Base-by-base conservation (phyloP, 2,888 invertebrate genomes). In the Smittia aterrima region DNA sequence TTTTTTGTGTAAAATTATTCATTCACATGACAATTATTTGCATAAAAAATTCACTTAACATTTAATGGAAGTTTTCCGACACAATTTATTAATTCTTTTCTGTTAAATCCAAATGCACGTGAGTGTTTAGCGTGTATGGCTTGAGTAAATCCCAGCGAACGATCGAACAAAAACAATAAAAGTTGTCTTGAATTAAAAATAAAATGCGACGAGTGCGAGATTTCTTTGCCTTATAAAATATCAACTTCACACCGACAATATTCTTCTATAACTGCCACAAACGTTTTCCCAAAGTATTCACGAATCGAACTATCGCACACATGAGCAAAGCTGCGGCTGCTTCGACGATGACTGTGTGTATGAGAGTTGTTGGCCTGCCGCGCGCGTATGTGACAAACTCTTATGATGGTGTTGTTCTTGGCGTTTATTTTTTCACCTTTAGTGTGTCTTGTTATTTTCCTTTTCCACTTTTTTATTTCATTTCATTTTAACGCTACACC, bases 161-260 rank as follows among this genome's bases (percentile, higher is more conserved):
- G n/a, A n/a, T n/a, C n/a, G 32, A 32, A 32, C 32, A 32, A 32
- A 32, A 32, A 32, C 32, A 32, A 32, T 9, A 58, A 58, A 20
- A 58, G 18, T 18, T 22, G 58, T n/a, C 16, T 18, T 22, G n/a
- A 18, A 20, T 18, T 20, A 58, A 58, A 58, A 20, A 58, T 58
- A 58, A 18, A 58, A 58, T 58, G 58, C 58, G 58, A 18, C 53
- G 53, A 47, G 53, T 16, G 58, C 18, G 58, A 22, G 47, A 47
- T 47, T 47, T 47, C 47, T 58, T 58, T 53, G 22, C 64, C 64
- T 16, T 64, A 64, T 64, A 27, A 27, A 64, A 64, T n/a, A 27
- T 70, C 70, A 70, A 70, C 70, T 70, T 70, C 70, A 70, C 70
- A 70, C 70, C 27, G 70, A 70, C 70, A 54, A 70, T 70, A 70